A percentile compares a stretch with the other conserved stretches of the same genome.
phyloP scores from a whole-genome alignment of 2,888 invertebrate species.

The Petrolisthes cinctipes region DNA sequence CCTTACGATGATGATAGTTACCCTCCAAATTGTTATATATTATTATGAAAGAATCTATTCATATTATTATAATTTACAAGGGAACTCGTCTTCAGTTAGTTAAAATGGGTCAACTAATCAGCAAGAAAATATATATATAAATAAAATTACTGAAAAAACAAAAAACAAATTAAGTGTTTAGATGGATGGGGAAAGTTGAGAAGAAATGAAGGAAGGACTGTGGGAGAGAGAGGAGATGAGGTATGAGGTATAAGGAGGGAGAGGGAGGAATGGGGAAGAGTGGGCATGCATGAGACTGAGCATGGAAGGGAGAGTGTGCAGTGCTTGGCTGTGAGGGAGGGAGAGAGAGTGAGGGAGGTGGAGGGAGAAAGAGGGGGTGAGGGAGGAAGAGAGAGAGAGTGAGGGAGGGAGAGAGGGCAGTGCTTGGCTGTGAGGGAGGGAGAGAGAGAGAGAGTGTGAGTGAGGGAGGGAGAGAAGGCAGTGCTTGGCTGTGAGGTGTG shows the following conservation, averaged over 20 bases:
- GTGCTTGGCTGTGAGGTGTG: neutral
- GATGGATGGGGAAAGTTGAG: no score
- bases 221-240: no score
- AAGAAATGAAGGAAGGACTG: no score
- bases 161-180: no score
- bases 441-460: neutral
- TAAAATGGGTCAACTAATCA: no score
- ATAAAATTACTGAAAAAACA: no score
- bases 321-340: neutral
- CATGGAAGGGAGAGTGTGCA: neutral
- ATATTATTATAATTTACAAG: no score
- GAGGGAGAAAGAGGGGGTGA: neutral
- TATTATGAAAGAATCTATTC: no score
- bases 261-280: neutral
- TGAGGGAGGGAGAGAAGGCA: neutral
- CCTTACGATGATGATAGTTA: no score
- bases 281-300: neutral
- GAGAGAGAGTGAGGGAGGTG: neutral
- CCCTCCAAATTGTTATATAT: no score
- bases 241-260: neutral
- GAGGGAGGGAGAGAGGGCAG: neutral
- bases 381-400: neutral
- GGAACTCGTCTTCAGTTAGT: no score
- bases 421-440: neutral
- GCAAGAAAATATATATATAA: no score